Base-by-base conservation (phyloP, 2,888 invertebrate species). In the Idaea straminata region DNA sequence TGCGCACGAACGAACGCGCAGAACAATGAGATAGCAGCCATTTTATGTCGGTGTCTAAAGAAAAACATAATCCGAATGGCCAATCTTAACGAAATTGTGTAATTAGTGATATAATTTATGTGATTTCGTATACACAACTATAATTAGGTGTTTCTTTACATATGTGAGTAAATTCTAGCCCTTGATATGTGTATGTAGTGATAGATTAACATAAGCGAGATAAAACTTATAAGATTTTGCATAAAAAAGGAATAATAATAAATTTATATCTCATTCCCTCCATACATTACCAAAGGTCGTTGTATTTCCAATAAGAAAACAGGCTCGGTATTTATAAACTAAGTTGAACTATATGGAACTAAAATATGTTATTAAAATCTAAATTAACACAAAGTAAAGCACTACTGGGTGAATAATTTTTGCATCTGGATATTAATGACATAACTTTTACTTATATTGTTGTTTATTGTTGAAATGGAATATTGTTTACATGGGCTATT, bases 1-100 rank as follows among this genome's bases (percentile, higher is more conserved):
- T 93, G 93, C 93, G 93, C 92, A 93, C 92, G 92, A 92, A 91
- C 92, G 91, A 92, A 87, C 92, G 93, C 93, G 93, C 93, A 93
- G 92, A 92, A 92, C 93, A 92, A 92, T 92, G 92, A 92, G 92
- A 91, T 92, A 93, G 92, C 93, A 91, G 93, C 93, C 93, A 93
- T 93, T 92, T 93, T 93, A 93, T 92, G 88, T 92, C 91, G 91
- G 92, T 92, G 92, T 88, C 89, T 89, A 92, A 74, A 92, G 91
- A 92, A 92, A 92, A 92, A 93, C 92, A 92, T 92, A 91, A 92
- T 92, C 91, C 92, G 92, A 93, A 93, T 93, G 93, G 92, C 92
- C 92, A 92, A 92, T 92, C 90, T 92, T 92, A 88, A 86, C 88
- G 80, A 91, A 92, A 92, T 92, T 91, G 91, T 92, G 92, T 92